A percentile compares a stretch with the other conserved stretches of the same genome.
Evolutionary conservation across 1,140 invertebrate genomes (phyloP).

Genomic region (Drosophila arawakana): DNA sequence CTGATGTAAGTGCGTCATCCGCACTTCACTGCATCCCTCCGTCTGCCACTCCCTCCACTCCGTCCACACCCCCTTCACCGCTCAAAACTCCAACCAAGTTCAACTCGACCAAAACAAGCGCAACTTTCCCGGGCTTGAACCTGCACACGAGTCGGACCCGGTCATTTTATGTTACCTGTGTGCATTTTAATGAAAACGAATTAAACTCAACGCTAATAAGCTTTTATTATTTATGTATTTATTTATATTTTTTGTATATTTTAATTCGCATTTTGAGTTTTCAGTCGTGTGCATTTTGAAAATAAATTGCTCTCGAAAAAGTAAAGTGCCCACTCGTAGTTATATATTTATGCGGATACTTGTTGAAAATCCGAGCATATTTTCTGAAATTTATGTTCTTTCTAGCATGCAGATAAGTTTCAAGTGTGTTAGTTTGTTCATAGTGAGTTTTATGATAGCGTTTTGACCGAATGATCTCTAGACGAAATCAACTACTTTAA

Average conservation of each 20-base stretch:
- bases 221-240: conserved; percentile 76
- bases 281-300: conserved; percentile 17
- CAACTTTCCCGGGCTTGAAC: not conserved
- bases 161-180: conserved; percentile 32
- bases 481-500: too few relatives aligned
- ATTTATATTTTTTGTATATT: conserved; percentile 58
- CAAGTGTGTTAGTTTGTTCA: too few relatives aligned
- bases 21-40: conserved; percentile 49
- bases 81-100: conserved; percentile 27
- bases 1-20: conserved; percentile 79
- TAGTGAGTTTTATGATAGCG: too few relatives aligned
- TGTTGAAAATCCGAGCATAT: too few relatives aligned
- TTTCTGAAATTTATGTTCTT: too few relatives aligned
- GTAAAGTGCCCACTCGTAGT: conserved; percentile 9
- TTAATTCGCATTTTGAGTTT: conserved; percentile 51
- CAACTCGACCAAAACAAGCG: conserved; percentile 7
- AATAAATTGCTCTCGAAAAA: conserved; percentile 34
- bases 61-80: not conserved
- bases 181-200: conserved; percentile 77
- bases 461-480: too few relatives aligned
- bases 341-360: not conserved
- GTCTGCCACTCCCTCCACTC: not conserved
- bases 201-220: conserved; percentile 79
- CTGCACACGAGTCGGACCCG: not conserved
- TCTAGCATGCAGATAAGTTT: too few relatives aligned